Conservation (phyloP, 2,113 vertebrate genomes). For the Channa maculata region DNA sequence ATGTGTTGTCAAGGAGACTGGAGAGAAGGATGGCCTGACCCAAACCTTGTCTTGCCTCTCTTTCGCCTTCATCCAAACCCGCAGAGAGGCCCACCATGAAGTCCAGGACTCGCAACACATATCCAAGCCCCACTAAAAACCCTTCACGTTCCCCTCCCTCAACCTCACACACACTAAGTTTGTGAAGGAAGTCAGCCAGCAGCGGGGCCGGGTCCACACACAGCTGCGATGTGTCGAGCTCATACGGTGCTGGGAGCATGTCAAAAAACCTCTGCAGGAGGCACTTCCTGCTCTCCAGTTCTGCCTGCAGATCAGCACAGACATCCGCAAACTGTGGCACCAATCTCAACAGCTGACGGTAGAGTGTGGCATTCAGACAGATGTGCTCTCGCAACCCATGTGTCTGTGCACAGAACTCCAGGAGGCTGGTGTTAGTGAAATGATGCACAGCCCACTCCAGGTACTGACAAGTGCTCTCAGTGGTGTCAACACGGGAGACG, state of each 20-base stretch:
- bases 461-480: constrained; percentile 78
- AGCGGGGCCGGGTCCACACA: constrained; percentile 84
- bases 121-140: constrained; percentile 82
- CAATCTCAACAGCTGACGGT: constrained; percentile 68
- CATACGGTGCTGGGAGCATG: constrained; percentile 83
- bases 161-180: constrained; percentile 84
- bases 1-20: constrained; percentile 89
- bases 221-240: constrained; percentile 85
- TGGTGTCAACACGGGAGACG: constrained; percentile 46
- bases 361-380: constrained; percentile 84
- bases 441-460: constrained; percentile 61
- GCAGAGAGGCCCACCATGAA: constrained; percentile 85
- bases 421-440: constrained; percentile 72
- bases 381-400: constrained; percentile 83
- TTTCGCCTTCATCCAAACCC: constrained; percentile 82
- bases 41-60: constrained; percentile 85
- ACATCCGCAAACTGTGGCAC: constrained; percentile 76
- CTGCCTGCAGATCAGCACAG: constrained; percentile 73
- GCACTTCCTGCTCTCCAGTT: constrained; percentile 78
- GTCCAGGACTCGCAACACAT: constrained; percentile 87
- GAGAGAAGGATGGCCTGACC: constrained; percentile 91
- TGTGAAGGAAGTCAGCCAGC: constrained; percentile 82
- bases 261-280: constrained; percentile 87
- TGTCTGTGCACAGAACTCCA: constrained; percentile 74
- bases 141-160: constrained; percentile 80